Base-by-base conservation (phyloP, 2,888 invertebrate genomes). In the Amblyteles armatorius region DNA sequence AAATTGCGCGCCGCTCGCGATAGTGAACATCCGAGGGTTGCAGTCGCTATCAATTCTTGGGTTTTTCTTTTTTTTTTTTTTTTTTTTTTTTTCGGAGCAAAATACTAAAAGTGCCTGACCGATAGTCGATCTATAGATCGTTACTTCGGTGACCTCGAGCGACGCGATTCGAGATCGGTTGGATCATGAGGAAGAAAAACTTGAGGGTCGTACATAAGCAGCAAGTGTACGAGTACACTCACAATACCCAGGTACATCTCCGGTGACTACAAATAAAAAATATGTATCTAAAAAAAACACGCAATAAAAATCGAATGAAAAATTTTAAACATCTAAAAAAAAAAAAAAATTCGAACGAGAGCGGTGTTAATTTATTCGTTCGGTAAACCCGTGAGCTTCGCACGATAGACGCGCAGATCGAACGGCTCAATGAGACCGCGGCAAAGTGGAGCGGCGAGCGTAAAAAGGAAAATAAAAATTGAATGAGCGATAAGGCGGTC, bases 131-230 rank as follows among this genome's bases (percentile, higher is more conserved):
- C 7, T 13, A 50, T 48, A 44, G n/a, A 11, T 26, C 29, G 4
- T 57, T 29, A 3, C 13, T 4, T 48, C 44, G 57, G 33, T 33
- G 65, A 33, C n/a, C 22, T 65, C 52, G 50, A 50, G 65, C n/a
- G 33, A 19, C 1, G 29, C 7, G n/a, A 19, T 33, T 16, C n/a
- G 16, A 48, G 63, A 63, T 63, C 33, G 11, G 36, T 36, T 69
- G 40, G 65, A 86, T 78, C 79, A 94, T 93, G 93, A 93, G 94
- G 92, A 93, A 93, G 87, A 94, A 94, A 89, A 94, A 93, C 76
- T 89, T 91, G 13, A 89, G 92, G 80, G 92, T 94, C 73, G 82
- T 93, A 82, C 94, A 93, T 86, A 94, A 94, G 69, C 88, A 88
- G 79, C 92, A 93, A 87, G 89, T 90, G 87, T 91, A 89, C 88